Evolutionary conservation across 2,797 vertebrate genomes (phyloP).

Genomic region (Micropoecilia bifurca): DNA sequence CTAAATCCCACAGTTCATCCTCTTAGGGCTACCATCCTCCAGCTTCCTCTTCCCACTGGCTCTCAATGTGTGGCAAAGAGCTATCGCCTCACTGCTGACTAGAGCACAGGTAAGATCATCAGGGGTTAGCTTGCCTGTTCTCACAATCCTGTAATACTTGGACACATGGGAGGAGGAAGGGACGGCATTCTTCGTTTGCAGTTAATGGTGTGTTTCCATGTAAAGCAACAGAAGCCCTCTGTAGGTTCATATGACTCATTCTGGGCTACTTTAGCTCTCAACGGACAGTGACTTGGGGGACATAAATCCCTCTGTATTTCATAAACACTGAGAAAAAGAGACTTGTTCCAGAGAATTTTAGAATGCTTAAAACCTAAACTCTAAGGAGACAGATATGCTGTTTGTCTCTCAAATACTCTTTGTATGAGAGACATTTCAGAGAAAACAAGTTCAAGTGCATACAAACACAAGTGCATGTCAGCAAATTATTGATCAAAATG

Average conservation of each 20-base stretch:
- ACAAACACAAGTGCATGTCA: not conserved
- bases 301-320: constrained; percentile 12
- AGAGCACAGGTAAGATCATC: constrained; percentile 68
- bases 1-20: constrained; percentile 81
- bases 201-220: constrained; percentile 62
- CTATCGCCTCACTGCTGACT: constrained; percentile 69
- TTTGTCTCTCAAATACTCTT: not conserved
- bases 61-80: constrained; percentile 76
- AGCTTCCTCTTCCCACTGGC: constrained; percentile 60
- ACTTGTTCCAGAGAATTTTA: not conserved
- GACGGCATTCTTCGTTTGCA: constrained; percentile 41
- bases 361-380: constrained; percentile 18
- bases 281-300: constrained; percentile 16
- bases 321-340: constrained; percentile 16
- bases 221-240: constrained; percentile 44
- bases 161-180: constrained; percentile 54
- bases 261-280: constrained; percentile 23
- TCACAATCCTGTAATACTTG: constrained; percentile 62
- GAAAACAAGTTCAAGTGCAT: not conserved
- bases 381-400: not conserved
- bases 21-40: constrained; percentile 64
- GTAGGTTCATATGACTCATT: constrained; percentile 26
- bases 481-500: not conserved
- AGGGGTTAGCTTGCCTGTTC: constrained; percentile 57
- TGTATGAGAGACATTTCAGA: not conserved